Base-by-base conservation (phyloP, 2,888 invertebrate species). In the Sicus ferrugineus region DNA sequence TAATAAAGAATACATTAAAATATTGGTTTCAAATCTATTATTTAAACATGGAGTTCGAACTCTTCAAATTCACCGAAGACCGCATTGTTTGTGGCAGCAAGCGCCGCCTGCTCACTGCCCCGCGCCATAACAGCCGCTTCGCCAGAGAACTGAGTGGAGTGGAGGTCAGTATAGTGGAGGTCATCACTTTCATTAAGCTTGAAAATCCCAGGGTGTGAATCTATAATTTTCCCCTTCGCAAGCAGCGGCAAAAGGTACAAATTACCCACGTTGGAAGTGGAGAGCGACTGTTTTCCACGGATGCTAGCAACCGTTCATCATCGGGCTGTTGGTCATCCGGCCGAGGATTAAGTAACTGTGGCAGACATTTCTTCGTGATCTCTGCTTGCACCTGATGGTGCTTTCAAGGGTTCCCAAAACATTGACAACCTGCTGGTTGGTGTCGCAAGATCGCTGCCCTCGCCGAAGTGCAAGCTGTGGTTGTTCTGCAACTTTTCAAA, bases 341-440 rank as follows among this genome's bases (percentile, higher is more conserved):
- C 89, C 62, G 90, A 89, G 75, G 87, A 88, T 70, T 87, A 88
- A 73, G 69, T 92, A 30, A 88, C 90, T 23, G 86, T 90, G 3
- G 92, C 90, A 0, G 94, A 95, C 84, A 86, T 92, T 67, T 88
- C 90, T 3, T 86, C 94, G 72, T 94, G 93, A 92, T 88, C 90
- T 52, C 89, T 91, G 0, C 76, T 94, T 4, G 93, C 91, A 79
- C 92, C 92, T 0, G 89, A 89, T 74, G 87, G 87, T n/a, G 89
- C 89, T 52, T 82, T 90, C 11, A 88, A 88, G 72, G 90, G 90
- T 72, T 82, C 90, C 26, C 83, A 85, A 0, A 87, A 88, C 34
- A 88, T 87, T 70, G 81, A 82, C 0, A 86, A 89, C 73, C 77
- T 94, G 7, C 77, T 82, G 0, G 83, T 16, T 94, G 94, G 94